These are phyloP conservation scores for Elaphurus davidianus DNA, from an alignment of 2,113 vertebrate genomes.

Conservation along the genomic window DNA sequence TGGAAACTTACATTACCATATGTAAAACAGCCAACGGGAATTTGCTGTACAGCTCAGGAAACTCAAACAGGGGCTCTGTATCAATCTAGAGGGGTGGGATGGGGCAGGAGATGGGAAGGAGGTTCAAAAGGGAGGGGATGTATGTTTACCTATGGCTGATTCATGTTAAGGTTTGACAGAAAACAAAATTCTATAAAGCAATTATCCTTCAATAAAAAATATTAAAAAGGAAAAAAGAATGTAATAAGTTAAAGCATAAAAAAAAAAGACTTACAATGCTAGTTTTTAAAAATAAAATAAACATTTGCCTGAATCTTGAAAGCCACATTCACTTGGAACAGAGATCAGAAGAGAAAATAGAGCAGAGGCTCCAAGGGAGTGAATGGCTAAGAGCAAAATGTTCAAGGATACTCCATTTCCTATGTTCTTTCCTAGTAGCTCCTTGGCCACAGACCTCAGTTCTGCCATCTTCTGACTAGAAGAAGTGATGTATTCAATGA, in stretches of 20 bases:
- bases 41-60: not conserved
- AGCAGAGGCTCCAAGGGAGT: not conserved
- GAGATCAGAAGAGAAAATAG: not conserved
- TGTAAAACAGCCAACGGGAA: not conserved
- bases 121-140: not conserved
- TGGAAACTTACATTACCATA: not conserved
- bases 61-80: not conserved
- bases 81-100: not conserved
- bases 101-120: not conserved
- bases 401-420: not conserved
- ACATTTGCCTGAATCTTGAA: not conserved
- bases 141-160: not conserved
- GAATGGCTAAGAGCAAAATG: not conserved
- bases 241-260: not conserved
- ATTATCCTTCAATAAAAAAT: not conserved
- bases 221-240: not conserved
- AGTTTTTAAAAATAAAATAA: not conserved
- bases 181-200: not conserved
- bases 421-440: not conserved
- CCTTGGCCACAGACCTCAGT: not conserved
- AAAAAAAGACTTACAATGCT: not conserved
- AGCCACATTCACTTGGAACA: not conserved
- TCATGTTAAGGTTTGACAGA: not conserved
- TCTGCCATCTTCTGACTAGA: not conserved
- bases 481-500: not conserved